These are phyloP conservation scores for Nephrotoma appendiculata DNA, from an alignment of 2,888 invertebrate genomes.

Conservation along the genomic window DNA sequence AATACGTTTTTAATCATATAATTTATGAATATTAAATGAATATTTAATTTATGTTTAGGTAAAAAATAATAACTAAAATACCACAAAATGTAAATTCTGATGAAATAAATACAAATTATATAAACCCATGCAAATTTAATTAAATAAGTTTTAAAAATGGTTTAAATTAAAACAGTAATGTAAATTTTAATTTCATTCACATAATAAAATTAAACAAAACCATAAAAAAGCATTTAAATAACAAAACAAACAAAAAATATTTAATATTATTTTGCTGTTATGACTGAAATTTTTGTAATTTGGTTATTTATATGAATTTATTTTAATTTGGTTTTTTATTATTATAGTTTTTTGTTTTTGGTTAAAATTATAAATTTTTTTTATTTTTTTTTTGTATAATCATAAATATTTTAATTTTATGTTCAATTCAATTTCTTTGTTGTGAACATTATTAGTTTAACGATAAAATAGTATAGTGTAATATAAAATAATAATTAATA, in stretches of 20 bases:
- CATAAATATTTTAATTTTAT: not conserved
- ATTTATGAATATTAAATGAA: not conserved
- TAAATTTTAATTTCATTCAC: not conserved
- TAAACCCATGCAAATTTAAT: not conserved
- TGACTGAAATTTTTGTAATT: not conserved
- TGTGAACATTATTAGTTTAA: not conserved
- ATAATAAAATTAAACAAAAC: not conserved
- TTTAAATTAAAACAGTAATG: not conserved
- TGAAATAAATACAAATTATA: not conserved
- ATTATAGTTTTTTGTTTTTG: not conserved
- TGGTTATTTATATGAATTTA: not conserved
- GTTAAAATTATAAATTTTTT: not conserved
- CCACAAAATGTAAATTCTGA: not conserved
- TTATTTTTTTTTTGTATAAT: not conserved
- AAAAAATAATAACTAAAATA: not conserved
- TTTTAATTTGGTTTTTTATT: not conserved
- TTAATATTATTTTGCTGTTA: not conserved
- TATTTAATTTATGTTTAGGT: not conserved
- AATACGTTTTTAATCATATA: not conserved
- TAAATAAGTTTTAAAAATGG: not conserved
- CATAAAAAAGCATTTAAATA: not conserved
- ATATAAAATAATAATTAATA: not conserved
- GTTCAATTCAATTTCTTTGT: not conserved
- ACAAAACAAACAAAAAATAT: not conserved
- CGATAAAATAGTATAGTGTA: not conserved